Evolutionary conservation across 2,797 vertebrate species (phyloP), one percentile per base, ranked within the genome.

Genomic region (Brachymystax lenok): DNA sequence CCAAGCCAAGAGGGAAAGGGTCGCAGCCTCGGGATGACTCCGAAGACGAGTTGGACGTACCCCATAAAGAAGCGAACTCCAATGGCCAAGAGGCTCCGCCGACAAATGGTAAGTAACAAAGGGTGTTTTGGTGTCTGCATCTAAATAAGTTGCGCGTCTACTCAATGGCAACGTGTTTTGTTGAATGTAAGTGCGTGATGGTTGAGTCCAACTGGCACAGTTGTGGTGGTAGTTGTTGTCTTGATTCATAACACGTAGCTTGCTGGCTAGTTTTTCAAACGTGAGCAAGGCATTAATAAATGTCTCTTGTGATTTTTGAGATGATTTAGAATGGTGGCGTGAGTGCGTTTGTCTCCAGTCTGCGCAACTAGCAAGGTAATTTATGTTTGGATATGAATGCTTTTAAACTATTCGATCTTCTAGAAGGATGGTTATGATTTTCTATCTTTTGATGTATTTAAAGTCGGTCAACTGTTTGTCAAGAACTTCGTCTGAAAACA

Each of bases 101-200:
- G 88, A 93, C 90, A 89, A 91, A 91, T 88, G 92, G 93, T 91
- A 92, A 94, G 94, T 92, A 93, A 93, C 93, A 92, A 93, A 92
- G 89, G 85, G 30, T 90, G 89, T 91, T 91, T 91, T 88, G 90
- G 90, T 90, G 88, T 89, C 84, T 91, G 80, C 89, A 87, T 91
- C 89, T 90, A 87, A 89, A 91, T 86, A 92, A 92, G 88, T 91
- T 91, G 87, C 77, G 86, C 84, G 63, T 50, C 89, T 88, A 82
- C 84, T 91, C 85, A 86, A 81, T 90, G 85, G 88, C 88, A 85
- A 76, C 87, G 82, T 87, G 86, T 89, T 84, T 85, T 66, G 79
- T 74, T 80, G 75, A 74, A 71, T 68, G 75, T 59, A 83, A 85
- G 84, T 86, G 87, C 83, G 82, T 78, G 77, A 74, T 85, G 83